Evolutionary conservation across 2,888 invertebrate species (phyloP), one percentile per base, ranked within the genome.

Genomic region (Magallana nippona): DNA sequence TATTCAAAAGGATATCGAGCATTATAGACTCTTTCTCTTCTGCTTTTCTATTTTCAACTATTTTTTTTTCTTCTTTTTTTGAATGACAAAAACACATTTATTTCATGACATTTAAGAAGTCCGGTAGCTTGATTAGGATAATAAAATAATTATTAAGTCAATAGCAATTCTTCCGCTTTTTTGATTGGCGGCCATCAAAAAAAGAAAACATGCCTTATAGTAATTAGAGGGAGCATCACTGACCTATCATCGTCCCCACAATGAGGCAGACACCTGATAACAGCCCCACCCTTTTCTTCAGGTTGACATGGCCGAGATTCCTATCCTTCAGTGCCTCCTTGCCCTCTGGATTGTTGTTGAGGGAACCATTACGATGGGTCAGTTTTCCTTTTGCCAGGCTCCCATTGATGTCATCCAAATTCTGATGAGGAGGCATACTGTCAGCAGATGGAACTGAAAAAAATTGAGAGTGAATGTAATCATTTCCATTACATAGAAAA

Each of bases 221-320:
- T 44, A 60, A n/a, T 10, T 5, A n/a, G 60, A 17, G n/a, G 44
- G 44, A 44, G n/a, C 17, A 10, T 10, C 63, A 78, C 90, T 88
- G 91, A 97, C 97, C 97, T 88, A 97, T 97, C 97, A 97, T 97
- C 8, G 97, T 97, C 81, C 97, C 97, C 22, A 97, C 95, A 87
- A 97, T 97, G 88, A 97, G 95, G 92, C 96, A 97, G 60, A 97
- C 95, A n/a, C 97, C 97, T 62, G 97, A 97, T 92, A 97, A 96
- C 1, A 97, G 95, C 1, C 97, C 97, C 82, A 97, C 95, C 93
- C 97, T 96, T 89, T 97, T 95, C 93, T 92, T 88, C 89, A 92
- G 85, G 57, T 86, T 87, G 55, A 90, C 89, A 83, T 87, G 88
- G 44, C 86, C 79, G 15, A 78, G 58, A 13, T 84, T 80, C 32